phyloP scores from a whole-genome alignment of 1,140 invertebrate genomes.

The Ceratosolen fusciceps region DNA sequence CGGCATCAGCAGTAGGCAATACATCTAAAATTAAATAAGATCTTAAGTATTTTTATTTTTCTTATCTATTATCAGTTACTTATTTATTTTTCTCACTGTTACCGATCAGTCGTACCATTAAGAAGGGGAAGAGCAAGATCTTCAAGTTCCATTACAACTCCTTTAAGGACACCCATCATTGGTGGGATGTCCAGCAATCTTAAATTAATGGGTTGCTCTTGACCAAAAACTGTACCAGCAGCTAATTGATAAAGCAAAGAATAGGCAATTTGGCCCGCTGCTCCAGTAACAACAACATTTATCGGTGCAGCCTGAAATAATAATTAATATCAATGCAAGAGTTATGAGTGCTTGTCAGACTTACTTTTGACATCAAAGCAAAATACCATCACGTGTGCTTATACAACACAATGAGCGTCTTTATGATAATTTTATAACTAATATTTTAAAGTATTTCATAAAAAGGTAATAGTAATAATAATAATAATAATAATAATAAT shows the following conservation, averaged over 20 bases:
- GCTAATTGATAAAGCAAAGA: constrained; percentile 94
- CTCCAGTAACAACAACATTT: constrained; percentile 96
- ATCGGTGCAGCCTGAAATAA: constrained; percentile 82
- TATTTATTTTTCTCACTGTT: no score
- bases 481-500: no score
- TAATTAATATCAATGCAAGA: no score
- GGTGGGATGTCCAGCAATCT: constrained; percentile 95
- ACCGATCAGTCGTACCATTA: no score
- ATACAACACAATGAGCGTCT: no score
- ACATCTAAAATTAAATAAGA: constrained; percentile 74
- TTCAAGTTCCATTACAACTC: constrained; percentile 96
- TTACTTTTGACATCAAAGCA: no score
- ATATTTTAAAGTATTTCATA: no score
- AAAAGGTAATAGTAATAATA: no score
- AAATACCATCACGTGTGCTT: no score
- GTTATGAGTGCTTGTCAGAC: no score
- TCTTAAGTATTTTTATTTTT: not conserved
- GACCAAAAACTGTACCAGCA: constrained; percentile 97
- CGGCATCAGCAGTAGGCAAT: constrained; percentile 88
- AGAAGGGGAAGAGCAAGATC: constrained; percentile 97
- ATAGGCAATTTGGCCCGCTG: constrained; percentile 99
- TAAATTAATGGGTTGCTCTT: constrained; percentile 88
- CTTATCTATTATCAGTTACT: not conserved
- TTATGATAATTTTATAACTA: no score
- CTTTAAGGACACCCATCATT: constrained; percentile 95